Percentiles rank a stretch among this genome's conserved stretches.
These are phyloP conservation scores for Apodemus sylvaticus DNA, from an alignment of 2,113 vertebrate species.

Conservation along the genomic window DNA sequence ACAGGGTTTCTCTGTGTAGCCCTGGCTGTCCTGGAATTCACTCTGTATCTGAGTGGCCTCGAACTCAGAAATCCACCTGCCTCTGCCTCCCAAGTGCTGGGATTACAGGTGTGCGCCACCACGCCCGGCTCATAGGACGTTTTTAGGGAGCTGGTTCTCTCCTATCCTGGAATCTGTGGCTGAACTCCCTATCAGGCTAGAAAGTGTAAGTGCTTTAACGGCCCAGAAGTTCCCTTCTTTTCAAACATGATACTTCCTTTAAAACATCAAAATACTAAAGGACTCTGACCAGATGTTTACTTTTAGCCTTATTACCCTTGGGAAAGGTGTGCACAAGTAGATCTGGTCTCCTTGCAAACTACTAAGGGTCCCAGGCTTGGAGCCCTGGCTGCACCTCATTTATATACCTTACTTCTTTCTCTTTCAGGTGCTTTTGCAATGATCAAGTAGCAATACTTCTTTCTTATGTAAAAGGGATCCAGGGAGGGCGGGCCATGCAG, in stretches of 20 bases:
- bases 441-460: background rate
- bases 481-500: background rate
- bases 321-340: background rate
- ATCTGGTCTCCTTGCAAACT: background rate
- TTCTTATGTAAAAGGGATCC: background rate
- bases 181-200: background rate
- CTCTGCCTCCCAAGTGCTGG: too few relatives aligned
- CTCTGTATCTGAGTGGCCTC: too few relatives aligned
- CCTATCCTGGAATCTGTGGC: background rate
- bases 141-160: background rate
- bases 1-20: too few relatives aligned
- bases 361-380: background rate
- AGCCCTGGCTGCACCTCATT: background rate
- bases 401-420: background rate
- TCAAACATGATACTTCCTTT: constrained; percentile 9
- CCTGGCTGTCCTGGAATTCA: too few relatives aligned
- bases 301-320: background rate
- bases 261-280: background rate
- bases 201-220: background rate
- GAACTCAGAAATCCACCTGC: too few relatives aligned
- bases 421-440: background rate
- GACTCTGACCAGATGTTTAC: background rate
- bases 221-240: background rate
- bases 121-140: background rate
- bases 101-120: too few relatives aligned